phyloP scores from a whole-genome alignment of 2,113 vertebrate genomes.

The Amblyornis subalaris region DNA sequence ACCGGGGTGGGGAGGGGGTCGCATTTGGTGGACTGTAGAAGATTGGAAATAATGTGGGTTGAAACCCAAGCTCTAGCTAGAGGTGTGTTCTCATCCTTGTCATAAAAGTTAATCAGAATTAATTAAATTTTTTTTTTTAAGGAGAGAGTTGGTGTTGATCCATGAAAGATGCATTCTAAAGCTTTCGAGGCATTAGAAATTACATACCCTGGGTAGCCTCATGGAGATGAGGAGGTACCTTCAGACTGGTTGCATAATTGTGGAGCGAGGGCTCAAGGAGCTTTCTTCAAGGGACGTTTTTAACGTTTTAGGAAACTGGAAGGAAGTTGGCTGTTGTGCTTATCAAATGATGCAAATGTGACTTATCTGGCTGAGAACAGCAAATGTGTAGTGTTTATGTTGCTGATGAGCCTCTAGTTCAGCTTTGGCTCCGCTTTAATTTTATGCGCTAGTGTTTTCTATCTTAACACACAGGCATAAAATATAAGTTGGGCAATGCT shows the following conservation, averaged over 20 bases:
- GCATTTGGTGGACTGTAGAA: not conserved
- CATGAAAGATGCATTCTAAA: not conserved
- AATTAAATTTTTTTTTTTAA: not conserved
- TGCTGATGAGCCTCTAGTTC: not conserved
- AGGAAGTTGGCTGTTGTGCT: not conserved
- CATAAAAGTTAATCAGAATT: not conserved
- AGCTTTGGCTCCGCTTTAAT: not conserved
- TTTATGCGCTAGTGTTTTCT: not conserved
- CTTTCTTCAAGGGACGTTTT: not conserved
- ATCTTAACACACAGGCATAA: not conserved
- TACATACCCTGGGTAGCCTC: not conserved
- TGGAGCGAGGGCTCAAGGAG: not conserved
- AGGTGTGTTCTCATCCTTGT: not conserved
- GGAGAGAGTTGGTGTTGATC: not conserved
- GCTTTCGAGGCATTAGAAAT: not conserved
- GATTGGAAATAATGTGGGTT: not conserved
- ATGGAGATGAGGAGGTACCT: not conserved
- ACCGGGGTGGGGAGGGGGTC: accelerated
- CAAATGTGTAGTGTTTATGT: not conserved
- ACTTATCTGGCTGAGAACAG: not conserved
- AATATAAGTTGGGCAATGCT: not conserved
- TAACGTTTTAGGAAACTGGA: not conserved
- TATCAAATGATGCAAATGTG: not conserved
- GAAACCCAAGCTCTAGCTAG: not conserved
- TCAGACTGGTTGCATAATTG: not conserved